Base-by-base conservation (phyloP, 2,888 invertebrate species). In the Alsophila aescularia region DNA sequence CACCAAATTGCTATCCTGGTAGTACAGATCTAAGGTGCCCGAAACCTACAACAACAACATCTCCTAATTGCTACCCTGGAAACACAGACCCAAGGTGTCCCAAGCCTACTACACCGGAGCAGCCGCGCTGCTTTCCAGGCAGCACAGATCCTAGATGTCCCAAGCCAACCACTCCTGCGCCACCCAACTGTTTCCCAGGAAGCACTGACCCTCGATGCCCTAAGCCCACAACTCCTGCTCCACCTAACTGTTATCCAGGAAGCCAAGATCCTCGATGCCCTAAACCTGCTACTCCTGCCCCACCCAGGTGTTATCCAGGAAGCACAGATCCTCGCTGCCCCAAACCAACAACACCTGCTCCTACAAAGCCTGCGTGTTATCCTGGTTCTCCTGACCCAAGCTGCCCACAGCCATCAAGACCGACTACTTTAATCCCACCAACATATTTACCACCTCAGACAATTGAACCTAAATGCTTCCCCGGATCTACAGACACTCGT, bases 121-220 rank as follows among this genome's bases (percentile, higher is more conserved):
- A 65, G 0, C 62, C 69, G 0, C 57, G 52, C 0, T 69, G 73
- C 13, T 71, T 50, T 39, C 67, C 67, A 2, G 70, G 70, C 0
- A 53, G 44, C 0, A 53, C 52, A 0, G 82, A 83, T 53, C 72
- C 77, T 54, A 24, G 82, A 59, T 73, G 73, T 44, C 80, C 81
- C 0, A 58, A 53, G 42, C 69, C 73, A 0, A 72, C 73, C 0
- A 72, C 74, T 1, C 62, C 69, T 52, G 34, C 45, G 52, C 48
- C 78, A 34, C 66, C 72, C 0, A 59, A 27, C 0, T 72, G 71
- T 53, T 64, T 36, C 51, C 72, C 79, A 2, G 83, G 82, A 0
- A 75, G 79, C 5, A 59, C 66, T 5, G 73, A 87, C 62, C 77
- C 81, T 2, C 56, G 75, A n/a, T 83, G 83, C 52, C 82, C 79